phyloP scores from a whole-genome alignment of 2,113 vertebrate species.

The Turnix velox region DNA sequence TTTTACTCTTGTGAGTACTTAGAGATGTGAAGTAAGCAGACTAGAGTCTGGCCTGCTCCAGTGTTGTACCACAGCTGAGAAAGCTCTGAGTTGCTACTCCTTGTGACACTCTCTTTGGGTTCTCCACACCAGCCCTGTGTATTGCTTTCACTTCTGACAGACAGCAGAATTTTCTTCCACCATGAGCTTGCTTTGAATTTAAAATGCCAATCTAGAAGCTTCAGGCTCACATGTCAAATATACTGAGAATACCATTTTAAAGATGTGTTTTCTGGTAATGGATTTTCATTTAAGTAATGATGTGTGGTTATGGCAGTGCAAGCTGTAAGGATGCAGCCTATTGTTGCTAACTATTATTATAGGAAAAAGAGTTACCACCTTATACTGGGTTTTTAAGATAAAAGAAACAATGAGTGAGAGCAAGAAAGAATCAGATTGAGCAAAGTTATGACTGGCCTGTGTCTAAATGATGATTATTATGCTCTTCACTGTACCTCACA shows the following conservation, averaged over 20 bases:
- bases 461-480: background rate
- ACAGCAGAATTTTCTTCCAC: slow-evolving; percentile 3
- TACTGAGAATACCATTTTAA: background rate
- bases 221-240: background rate
- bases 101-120: background rate
- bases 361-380: background rate
- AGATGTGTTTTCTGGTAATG: background rate
- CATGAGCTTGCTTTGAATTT: slow-evolving; percentile 1
- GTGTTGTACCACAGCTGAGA: background rate
- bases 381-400: background rate
- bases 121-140: background rate
- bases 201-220: background rate
- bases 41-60: background rate
- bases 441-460: background rate
- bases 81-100: background rate
- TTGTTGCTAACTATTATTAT: background rate
- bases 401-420: background rate
- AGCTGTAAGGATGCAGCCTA: background rate
- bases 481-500: background rate
- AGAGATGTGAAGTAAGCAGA: background rate
- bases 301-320: background rate
- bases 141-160: background rate
- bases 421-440: background rate
- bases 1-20: background rate
- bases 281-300: background rate